phyloP scores from a whole-genome alignment of 2,113 vertebrate species.

The Eretmochelys imbricata region DNA sequence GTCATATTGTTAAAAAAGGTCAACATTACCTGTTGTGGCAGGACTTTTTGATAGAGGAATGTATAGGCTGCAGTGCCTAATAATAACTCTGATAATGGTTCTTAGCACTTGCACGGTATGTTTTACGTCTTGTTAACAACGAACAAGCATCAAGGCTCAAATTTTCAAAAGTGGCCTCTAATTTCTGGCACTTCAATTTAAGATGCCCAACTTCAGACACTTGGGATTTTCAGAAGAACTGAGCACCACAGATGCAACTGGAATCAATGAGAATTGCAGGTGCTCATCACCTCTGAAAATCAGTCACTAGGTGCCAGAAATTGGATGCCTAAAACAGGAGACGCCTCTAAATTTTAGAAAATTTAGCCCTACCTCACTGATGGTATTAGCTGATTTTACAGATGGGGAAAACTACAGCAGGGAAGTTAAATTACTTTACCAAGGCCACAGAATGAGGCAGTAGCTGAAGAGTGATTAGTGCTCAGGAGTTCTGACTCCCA shows the following conservation, averaged over 20 bases:
- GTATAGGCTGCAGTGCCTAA: constrained; percentile 12
- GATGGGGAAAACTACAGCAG: not conserved
- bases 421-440: not conserved
- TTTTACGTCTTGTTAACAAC: not conserved
- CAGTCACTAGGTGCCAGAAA: not conserved
- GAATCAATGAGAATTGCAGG: not conserved
- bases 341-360: not conserved
- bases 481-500: not conserved
- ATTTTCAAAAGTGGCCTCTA: not conserved
- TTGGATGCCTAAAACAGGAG: not conserved
- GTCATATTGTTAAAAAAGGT: not conserved
- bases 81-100: not conserved
- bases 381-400: not conserved
- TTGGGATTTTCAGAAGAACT: accelerated
- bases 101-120: not conserved
- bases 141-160: not conserved
- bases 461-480: not conserved
- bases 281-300: not conserved
- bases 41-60: not conserved
- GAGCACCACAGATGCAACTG: accelerated
- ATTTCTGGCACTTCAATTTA: not conserved
- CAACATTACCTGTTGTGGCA: accelerated
- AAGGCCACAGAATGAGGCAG: not conserved
- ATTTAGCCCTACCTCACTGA: not conserved
- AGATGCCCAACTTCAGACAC: not conserved